phyloP scores from a whole-genome alignment of 2,113 vertebrate species.

The Scartelaos histophorus region DNA sequence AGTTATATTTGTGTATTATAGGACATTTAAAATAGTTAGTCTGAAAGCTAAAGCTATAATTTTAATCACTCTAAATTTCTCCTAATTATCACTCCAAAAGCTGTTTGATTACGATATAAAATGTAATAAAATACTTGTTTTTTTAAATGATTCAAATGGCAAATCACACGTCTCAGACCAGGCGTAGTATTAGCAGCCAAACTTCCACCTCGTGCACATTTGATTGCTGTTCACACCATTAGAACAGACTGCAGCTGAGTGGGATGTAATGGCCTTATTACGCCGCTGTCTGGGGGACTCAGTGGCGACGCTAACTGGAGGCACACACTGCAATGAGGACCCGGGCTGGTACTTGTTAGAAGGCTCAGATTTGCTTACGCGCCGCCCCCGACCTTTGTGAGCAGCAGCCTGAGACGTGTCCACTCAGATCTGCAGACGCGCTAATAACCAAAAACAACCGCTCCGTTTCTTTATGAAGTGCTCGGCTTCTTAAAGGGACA shows the following conservation, averaged over 20 bases:
- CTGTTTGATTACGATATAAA: too few species aligned
- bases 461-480: too few species aligned
- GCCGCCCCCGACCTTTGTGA: slow-evolving; percentile 65
- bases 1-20: too few species aligned
- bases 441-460: slow-evolving; percentile 52
- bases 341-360: slow-evolving; percentile 57
- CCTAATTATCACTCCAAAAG: too few species aligned
- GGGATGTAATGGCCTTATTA: slow-evolving; percentile 51
- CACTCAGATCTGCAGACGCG: slow-evolving; percentile 47
- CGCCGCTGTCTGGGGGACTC: slow-evolving; percentile 37
- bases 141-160: background rate
- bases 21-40: too few species aligned
- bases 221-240: slow-evolving; percentile 36
- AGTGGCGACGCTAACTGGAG: slow-evolving; percentile 35
- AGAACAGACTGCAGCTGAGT: slow-evolving; percentile 25
- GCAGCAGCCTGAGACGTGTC: slow-evolving; percentile 57
- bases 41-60: too few species aligned
- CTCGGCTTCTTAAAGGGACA: too few species aligned
- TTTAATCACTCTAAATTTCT: too few species aligned
- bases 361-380: slow-evolving; percentile 61
- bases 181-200: slow-evolving; percentile 53
- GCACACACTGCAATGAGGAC: slow-evolving; percentile 49
- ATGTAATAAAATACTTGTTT: too few species aligned
- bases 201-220: slow-evolving; percentile 51
- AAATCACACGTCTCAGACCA: background rate